Evolutionary conservation across 2,888 invertebrate species (phyloP).

Genomic region (Tromatobia lineatoria): DNA sequence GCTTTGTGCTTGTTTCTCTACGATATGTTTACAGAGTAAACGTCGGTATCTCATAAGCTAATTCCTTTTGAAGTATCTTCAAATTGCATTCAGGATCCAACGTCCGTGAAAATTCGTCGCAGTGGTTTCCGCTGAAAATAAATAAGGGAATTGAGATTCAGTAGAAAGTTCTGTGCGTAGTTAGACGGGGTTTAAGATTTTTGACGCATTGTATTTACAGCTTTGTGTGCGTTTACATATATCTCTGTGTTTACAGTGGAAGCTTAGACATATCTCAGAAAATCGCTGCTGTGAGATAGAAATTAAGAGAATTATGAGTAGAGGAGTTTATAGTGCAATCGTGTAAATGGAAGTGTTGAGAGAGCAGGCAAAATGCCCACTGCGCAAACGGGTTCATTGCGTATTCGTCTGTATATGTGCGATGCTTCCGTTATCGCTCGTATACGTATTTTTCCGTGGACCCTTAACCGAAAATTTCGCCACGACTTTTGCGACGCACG

Average conservation of each 20-base stretch:
- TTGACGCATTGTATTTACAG: neutral
- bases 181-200: neutral
- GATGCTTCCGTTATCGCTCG: constrained; percentile 24
- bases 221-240: neutral
- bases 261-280: neutral
- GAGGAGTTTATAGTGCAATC: constrained; percentile 16
- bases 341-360: constrained; percentile 14
- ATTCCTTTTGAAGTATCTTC: neutral
- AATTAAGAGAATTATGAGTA: constrained; percentile 6
- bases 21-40: neutral
- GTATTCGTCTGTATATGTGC: constrained; percentile 11
- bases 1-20: neutral
- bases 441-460: constrained; percentile 35
- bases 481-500: constrained; percentile 35
- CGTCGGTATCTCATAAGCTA: neutral
- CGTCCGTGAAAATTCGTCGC: constrained; percentile 6
- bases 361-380: constrained; percentile 75
- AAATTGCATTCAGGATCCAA: neutral
- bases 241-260: constrained; percentile 3
- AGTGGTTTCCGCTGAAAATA: neutral
- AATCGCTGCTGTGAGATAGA: neutral
- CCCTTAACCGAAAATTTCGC: constrained; percentile 19
- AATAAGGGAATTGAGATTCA: neutral
- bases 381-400: constrained; percentile 69
- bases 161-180: constrained; percentile 16